Base-by-base conservation (phyloP, 2,797 vertebrate genomes). In the Cichlasoma orientale region DNA sequence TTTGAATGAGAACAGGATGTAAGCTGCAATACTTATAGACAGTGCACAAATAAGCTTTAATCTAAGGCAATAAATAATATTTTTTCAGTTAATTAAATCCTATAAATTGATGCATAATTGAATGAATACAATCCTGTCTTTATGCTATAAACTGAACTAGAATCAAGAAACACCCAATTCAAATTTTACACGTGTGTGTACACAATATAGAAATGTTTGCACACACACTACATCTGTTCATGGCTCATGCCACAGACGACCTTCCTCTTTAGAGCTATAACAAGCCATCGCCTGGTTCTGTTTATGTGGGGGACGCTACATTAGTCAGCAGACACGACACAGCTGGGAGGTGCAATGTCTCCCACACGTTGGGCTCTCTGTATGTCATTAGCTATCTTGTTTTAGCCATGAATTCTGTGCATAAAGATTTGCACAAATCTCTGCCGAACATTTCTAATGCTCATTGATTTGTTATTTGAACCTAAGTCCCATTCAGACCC, bases 251-350 rank as follows among this genome's bases (percentile, higher is more conserved):
- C 82, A 66, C 88, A 77, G 72, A 83, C 83, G 85, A 86, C 85
- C 87, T 88, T 90, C 80, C 75, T 72, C 83, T 84, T 82, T 75
- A 82, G 76, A 85, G 88, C 80, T 47, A 41, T 68, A 56, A 71
- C 36, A 79, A 85, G 80, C 76, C 81, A 54, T 77, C 76, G 72
- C 72, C 78, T 78, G 73, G 75, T 29, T 23, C 82, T 59, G 72
- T 82, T 78, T 77, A 82, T 74, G 83, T 75, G 78, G 77, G 83
- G 58, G 77, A 88, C 11, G 85, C 86, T 82, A 83, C 92, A 92
- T 94, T 93, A 92, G 89, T 92, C 90, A 85, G 79, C 82, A 82
- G 80, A 74, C 88, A 89, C 55, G 66, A 83, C 86, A 84, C 90
- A 90, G 87, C 89, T 89, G 88, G 85, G 89, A 92, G 77, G 78